These are phyloP conservation scores for Solea senegalensis DNA, from an alignment of 2,113 vertebrate species.

Conservation along the genomic window DNA sequence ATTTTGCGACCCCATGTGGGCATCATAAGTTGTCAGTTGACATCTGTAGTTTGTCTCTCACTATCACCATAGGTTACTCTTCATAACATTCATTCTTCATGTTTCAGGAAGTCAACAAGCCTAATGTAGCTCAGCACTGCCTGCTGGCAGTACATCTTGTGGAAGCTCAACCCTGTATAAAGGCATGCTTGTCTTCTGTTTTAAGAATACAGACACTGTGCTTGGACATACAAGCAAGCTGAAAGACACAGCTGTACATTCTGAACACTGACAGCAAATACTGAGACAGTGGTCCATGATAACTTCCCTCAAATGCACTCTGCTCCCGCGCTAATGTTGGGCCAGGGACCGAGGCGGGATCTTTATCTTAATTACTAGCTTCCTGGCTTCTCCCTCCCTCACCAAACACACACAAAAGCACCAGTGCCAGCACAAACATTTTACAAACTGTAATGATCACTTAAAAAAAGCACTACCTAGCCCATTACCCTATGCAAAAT, in stretches of 20 bases:
- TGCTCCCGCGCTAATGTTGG: slow-evolving; percentile 11
- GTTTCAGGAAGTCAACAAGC: slow-evolving; percentile 27
- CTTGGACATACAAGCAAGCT: slow-evolving; percentile 21
- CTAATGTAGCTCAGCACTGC: slow-evolving; percentile 40
- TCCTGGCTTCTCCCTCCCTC: slow-evolving; percentile 32
- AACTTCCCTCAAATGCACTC: slow-evolving; percentile 42
- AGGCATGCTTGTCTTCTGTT: slow-evolving; percentile 5
- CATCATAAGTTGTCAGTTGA: not conserved
- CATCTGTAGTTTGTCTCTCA: not conserved
- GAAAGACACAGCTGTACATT: slow-evolving; percentile 16
- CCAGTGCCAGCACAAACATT: not conserved
- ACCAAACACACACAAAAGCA: not conserved
- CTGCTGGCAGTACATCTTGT: slow-evolving; percentile 42
- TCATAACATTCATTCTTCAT: slow-evolving; percentile 22
- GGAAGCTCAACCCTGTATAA: slow-evolving; percentile 12
- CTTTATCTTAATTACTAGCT: slow-evolving; percentile 65
- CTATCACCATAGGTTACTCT: not conserved
- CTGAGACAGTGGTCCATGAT: slow-evolving; percentile 26
- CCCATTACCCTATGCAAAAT: not conserved
- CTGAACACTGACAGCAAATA: slow-evolving; percentile 22
- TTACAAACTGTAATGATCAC: slow-evolving; percentile 14
- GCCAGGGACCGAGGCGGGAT: slow-evolving; percentile 30
- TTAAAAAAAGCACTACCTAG: not conserved
- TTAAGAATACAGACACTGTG: slow-evolving; percentile 16
- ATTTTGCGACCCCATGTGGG: not conserved